Evolutionary conservation across 2,113 vertebrate species (phyloP).

Genomic region (Phalacrocorax aristotelis): DNA sequence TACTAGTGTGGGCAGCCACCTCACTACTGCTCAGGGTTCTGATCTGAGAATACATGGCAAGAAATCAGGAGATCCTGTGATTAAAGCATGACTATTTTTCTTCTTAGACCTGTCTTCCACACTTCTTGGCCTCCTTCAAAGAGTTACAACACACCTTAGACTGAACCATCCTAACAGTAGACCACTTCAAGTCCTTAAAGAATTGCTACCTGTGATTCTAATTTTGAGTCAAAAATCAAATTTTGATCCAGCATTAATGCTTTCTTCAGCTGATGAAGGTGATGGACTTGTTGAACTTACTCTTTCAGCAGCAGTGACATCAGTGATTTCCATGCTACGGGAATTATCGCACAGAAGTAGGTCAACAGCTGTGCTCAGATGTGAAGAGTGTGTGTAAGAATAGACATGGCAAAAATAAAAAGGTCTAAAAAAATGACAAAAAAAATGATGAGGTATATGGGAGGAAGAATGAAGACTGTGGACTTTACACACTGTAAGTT

Average conservation of each 20-base stretch:
- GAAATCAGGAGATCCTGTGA: neutral
- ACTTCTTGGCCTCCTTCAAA: neutral
- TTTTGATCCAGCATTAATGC: neutral
- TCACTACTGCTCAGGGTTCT: neutral
- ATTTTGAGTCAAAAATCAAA: slow-evolving; percentile 15
- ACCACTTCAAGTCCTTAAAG: neutral
- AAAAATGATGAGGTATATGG: neutral
- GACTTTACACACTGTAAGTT: slow-evolving; percentile 6
- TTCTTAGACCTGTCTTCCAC: neutral
- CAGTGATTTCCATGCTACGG: neutral
- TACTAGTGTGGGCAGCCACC: neutral
- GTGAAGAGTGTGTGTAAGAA: slow-evolving; percentile 24
- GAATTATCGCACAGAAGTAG: slow-evolving; percentile 14
- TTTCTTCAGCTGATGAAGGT: neutral
- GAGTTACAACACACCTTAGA: neutral
- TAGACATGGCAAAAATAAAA: slow-evolving; percentile 23
- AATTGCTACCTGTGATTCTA: neutral
- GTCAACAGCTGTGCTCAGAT: slow-evolving; percentile 53
- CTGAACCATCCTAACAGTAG: neutral
- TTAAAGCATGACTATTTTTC: neutral
- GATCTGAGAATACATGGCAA: neutral
- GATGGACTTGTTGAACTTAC: neutral
- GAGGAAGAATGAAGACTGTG: slow-evolving; percentile 5
- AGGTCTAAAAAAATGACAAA: neutral
- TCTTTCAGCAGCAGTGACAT: neutral